phyloP scores from a whole-genome alignment of 2,113 vertebrate genomes.

The Neolamprologus brichardi region DNA sequence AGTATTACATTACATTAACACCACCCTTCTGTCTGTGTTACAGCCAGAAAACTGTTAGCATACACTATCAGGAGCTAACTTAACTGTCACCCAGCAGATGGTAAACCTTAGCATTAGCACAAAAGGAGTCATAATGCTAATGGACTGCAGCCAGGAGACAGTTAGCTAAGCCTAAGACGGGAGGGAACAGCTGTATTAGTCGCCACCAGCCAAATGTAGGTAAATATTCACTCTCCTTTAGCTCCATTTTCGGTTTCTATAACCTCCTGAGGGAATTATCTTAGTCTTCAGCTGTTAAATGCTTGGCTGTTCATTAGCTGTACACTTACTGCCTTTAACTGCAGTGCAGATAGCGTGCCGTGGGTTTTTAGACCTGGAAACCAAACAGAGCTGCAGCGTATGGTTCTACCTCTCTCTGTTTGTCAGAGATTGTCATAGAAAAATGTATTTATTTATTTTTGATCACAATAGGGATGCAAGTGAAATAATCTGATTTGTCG shows the following conservation, averaged over 20 bases:
- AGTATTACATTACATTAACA: background rate
- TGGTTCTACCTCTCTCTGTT: background rate
- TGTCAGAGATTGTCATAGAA: background rate
- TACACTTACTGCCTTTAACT: background rate
- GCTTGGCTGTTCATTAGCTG: background rate
- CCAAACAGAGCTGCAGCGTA: background rate
- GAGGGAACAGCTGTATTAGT: background rate
- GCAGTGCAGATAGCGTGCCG: background rate
- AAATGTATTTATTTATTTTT: background rate
- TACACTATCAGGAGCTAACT: background rate
- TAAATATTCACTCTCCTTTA: background rate
- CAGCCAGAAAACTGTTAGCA: background rate
- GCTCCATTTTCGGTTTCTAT: background rate
- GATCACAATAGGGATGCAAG: background rate
- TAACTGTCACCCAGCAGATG: background rate
- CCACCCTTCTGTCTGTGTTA: background rate
- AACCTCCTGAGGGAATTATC: background rate
- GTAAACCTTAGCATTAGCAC: background rate
- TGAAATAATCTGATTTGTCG: background rate
- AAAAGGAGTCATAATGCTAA: background rate
- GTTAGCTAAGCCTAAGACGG: background rate
- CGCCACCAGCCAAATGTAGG: background rate
- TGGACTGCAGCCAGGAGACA: background rate
- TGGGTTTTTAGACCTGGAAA: background rate
- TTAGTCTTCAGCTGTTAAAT: background rate